Evolutionary conservation across 2,888 invertebrate species (phyloP).

Genomic region (Eilema depressum): DNA sequence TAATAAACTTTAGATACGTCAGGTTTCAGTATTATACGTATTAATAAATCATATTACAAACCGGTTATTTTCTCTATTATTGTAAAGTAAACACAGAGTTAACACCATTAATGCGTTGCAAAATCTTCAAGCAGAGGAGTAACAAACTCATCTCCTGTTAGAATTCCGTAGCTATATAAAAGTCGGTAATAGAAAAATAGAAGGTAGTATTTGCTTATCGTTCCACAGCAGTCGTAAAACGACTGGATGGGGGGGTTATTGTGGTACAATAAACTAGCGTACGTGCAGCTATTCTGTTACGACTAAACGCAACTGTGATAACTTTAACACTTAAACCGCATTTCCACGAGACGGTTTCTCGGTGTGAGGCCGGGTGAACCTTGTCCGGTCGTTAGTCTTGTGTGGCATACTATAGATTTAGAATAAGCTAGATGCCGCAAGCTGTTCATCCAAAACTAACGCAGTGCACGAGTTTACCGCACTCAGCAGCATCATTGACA

Average conservation of each 20-base stretch:
- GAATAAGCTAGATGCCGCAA: neutral
- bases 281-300: conserved; percentile 22
- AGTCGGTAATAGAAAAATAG: conserved; percentile 8
- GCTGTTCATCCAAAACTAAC: neutral
- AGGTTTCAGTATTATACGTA: neutral
- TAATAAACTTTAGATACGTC: neutral
- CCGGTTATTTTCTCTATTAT: neutral
- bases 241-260: conserved; percentile 21
- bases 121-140: neutral
- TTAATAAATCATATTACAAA: neutral
- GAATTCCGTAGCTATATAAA: conserved; percentile 13
- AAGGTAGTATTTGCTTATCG: conserved; percentile 23
- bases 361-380: neutral
- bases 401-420: neutral
- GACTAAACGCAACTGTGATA: conserved; percentile 19
- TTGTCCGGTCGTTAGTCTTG: conserved; percentile 4
- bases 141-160: neutral
- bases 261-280: conserved; percentile 20
- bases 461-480: neutral
- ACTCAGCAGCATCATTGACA: too few relatives aligned
- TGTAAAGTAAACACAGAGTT: neutral
- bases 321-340: conserved; percentile 7
- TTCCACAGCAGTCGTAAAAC: conserved; percentile 18
- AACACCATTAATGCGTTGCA: neutral
- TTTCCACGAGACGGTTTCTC: conserved; percentile 1